Conservation (phyloP, 1,140 invertebrate genomes). For the Bombyx mandarina region DNA sequence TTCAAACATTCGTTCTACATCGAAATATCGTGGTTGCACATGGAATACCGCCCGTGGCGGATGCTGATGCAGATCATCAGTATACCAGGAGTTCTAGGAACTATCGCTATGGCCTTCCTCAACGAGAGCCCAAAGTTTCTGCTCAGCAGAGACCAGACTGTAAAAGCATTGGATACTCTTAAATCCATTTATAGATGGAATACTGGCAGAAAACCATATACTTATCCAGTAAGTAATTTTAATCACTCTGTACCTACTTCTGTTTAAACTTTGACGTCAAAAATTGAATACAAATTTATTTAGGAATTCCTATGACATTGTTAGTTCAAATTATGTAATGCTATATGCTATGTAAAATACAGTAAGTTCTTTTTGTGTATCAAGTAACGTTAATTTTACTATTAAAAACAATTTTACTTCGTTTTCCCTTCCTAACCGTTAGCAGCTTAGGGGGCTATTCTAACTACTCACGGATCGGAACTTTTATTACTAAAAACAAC, state of each 20-base stretch:
- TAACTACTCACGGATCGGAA: no score
- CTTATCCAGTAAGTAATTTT: conserved; percentile 30
- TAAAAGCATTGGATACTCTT: conserved; percentile 42
- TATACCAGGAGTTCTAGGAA: conserved; percentile 74
- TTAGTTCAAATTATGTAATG: no score
- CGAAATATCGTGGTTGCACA: conserved; percentile 30
- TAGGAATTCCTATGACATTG: no score
- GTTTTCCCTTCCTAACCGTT: no score
- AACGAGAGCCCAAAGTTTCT: conserved; percentile 74
- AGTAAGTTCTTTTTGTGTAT: no score
- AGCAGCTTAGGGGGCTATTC: no score
- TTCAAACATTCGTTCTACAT: conserved; percentile 29
- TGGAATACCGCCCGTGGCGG: conserved; percentile 76
- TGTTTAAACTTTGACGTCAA: no score
- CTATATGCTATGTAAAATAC: no score
- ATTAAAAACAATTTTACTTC: no score
- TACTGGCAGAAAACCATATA: conserved; percentile 19
- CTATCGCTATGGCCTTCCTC: conserved; percentile 70
- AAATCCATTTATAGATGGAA: conserved; percentile 37
- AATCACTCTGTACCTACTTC: no score
- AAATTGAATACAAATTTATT: no score
- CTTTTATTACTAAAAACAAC: background rate
- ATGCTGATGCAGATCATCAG: conserved; percentile 76
- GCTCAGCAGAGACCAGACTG: conserved; percentile 53
- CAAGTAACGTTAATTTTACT: no score